Base-by-base conservation (phyloP, 2,113 vertebrate species). In the Pteropus alecto region DNA sequence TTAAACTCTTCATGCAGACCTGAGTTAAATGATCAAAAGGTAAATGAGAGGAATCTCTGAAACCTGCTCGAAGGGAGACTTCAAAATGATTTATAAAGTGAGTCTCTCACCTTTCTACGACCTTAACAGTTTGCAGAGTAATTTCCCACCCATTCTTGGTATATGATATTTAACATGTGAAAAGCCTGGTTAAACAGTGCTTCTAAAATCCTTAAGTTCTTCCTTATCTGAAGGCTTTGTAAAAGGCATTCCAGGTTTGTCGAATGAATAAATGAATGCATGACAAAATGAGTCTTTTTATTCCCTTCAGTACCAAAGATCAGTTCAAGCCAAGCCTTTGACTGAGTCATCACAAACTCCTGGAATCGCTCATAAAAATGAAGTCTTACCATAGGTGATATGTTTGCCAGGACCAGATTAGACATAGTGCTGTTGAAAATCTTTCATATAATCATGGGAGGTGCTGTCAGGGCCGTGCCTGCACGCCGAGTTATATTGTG, bases 281-380 rank as follows among this genome's bases (percentile, higher is more conserved):
- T 67, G 84, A 76, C 35, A 21, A 22, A 94, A 15, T 54, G 41
- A 95, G 13, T 78, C 35, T 67, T 92, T 78, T 68, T 60, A 38
- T 48, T 1, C 1, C 38, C 30, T 73, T 71, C 12, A 8, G 30
- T 90, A 33, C 46, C 87, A 74, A 92, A 92, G 70, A 24, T 70
- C 88, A 92, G 33, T 56, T 77, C 78, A 92, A 91, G 87, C 35
- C 88, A 91, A 76, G 16, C 30, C 88, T 78, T 87, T 70, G 43
- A 67, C 35, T 91, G 89, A 95, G 73, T 97, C 91, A 94, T 79
- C 77, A 68, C 15, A 24, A 82, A 85, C 41, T 88, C 85, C 86
- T 87, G 82, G 82, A 96, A 73, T 94, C 73, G 33, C 77, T 90
- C 77, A 33, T 61, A 87, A 96, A 90, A 90, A 93, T 94, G 56